phyloP scores from a whole-genome alignment of 2,113 vertebrate genomes.

The Labrus mixtus region DNA sequence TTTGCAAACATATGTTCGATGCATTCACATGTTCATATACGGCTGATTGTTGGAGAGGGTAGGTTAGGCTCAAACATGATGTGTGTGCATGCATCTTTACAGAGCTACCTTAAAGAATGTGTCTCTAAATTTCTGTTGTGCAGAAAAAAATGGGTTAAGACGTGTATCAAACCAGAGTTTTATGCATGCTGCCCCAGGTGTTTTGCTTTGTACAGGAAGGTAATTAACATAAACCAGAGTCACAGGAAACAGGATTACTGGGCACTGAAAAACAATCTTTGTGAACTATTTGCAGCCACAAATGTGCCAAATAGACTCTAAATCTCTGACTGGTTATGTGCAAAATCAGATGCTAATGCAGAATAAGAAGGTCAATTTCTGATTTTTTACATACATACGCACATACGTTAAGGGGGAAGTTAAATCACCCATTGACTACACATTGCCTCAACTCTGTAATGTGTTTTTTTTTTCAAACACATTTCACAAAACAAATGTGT shows the following conservation, averaged over 20 bases:
- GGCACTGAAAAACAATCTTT: background rate
- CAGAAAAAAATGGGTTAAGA: background rate
- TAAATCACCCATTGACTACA: background rate
- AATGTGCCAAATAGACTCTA: background rate
- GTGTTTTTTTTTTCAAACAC: slow-evolving; percentile 1
- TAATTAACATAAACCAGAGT: background rate
- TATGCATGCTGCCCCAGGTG: background rate
- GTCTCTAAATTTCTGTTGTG: background rate
- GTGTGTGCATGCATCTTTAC: background rate
- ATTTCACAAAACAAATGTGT: slow-evolving; percentile 28
- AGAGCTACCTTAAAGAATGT: background rate
- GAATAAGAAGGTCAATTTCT: background rate
- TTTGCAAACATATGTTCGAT: background rate
- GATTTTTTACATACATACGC: too few species aligned
- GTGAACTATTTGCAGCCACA: background rate
- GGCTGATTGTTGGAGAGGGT: background rate
- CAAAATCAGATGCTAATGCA: background rate
- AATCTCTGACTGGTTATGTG: background rate
- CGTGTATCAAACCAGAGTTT: background rate
- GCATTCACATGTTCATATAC: background rate
- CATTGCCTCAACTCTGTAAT: too few species aligned
- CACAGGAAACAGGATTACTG: background rate
- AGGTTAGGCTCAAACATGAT: background rate
- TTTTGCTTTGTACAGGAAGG: background rate
- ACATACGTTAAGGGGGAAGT: too few species aligned